Evolutionary conservation across 2,888 invertebrate genomes (phyloP).

Genomic region (Charanyca ferruginea): DNA sequence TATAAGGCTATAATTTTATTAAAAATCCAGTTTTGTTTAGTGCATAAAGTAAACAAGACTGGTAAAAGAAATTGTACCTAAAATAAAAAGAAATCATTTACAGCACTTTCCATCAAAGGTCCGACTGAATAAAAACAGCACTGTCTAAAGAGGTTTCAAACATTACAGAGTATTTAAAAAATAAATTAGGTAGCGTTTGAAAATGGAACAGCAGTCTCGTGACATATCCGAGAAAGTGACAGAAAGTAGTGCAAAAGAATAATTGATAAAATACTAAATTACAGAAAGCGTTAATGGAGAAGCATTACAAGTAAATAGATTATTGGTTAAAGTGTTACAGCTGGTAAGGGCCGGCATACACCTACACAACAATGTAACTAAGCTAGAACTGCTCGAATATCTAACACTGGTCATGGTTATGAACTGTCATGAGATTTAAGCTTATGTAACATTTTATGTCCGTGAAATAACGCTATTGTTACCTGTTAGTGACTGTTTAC

Average conservation of each 20-base stretch:
- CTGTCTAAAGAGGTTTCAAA: background rate
- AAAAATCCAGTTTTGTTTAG: too few species aligned
- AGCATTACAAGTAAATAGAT: slow-evolving; percentile 41
- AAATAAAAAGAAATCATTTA: slow-evolving; percentile 1
- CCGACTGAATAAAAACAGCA: background rate
- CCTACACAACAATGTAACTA: too few species aligned
- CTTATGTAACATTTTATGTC: too few species aligned
- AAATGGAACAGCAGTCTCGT: slow-evolving; percentile 61
- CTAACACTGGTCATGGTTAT: too few species aligned
- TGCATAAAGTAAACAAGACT: background rate
- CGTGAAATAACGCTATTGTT: too few species aligned
- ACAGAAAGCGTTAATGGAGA: slow-evolving; percentile 41
- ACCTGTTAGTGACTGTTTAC: too few species aligned
- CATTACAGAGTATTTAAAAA: slow-evolving; percentile 27
- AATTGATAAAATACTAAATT: slow-evolving; percentile 30
- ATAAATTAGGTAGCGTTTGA: slow-evolving; percentile 51
- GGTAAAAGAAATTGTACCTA: background rate
- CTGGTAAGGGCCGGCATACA: slow-evolving; percentile 67
- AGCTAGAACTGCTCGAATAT: too few species aligned
- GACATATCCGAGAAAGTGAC: slow-evolving; percentile 68
- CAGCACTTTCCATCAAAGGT: slow-evolving; percentile 7
- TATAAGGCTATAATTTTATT: background rate
- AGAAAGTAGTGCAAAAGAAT: slow-evolving; percentile 50
- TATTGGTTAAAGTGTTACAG: slow-evolving; percentile 55
- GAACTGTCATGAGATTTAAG: too few species aligned